Base-by-base conservation (phyloP, 2,888 invertebrate genomes). In the Bimastos eiseni region DNA sequence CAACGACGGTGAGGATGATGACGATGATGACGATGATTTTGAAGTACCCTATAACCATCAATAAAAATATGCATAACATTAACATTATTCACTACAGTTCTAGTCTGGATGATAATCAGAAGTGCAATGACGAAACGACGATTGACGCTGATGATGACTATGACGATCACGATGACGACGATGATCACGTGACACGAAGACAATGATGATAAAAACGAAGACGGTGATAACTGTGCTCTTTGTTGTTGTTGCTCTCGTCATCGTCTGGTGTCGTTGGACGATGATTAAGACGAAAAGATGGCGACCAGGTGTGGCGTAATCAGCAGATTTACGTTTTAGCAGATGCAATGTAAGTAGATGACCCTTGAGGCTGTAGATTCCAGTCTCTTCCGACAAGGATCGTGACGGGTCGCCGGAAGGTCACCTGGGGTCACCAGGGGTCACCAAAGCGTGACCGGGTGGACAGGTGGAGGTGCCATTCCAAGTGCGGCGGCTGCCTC, bases 111-210 rank as follows among this genome's bases (percentile, higher is more conserved):
- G 38, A 88, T 88, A 88, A 33, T 88, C 38, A 24, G 34, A 30
- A 30, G 24, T 37, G 38, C 24, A 88, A 70, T 70, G 8, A 70
- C 30, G 13, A 70, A n/a, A 70, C 70, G 70, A 70, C 3, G 49
- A 70, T 13, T 49, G 70, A 5, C n/a, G 70, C 1, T 36, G 55
- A 19, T 36, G 89, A 37, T 21, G 89, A 89, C 49, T 83, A 38
- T 89, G 84, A 83, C 84, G 91, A 84, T 83, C 17, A 41, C 36
- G 89, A 41, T 70, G 89, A 83, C 89, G 89, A 44, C 38, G 89
- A 89, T 19, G 91, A 36, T 44, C 30, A 84, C 41, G 83, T 83
- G 11, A 21, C 44, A 49, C 33, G 41, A 49, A 41, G 86, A 88
- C 34, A 34, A 49, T 41, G 41, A 90, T 41, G 49, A 33, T 24